Conservation (phyloP, 2,113 vertebrate species). For the Anolis sagrei region DNA sequence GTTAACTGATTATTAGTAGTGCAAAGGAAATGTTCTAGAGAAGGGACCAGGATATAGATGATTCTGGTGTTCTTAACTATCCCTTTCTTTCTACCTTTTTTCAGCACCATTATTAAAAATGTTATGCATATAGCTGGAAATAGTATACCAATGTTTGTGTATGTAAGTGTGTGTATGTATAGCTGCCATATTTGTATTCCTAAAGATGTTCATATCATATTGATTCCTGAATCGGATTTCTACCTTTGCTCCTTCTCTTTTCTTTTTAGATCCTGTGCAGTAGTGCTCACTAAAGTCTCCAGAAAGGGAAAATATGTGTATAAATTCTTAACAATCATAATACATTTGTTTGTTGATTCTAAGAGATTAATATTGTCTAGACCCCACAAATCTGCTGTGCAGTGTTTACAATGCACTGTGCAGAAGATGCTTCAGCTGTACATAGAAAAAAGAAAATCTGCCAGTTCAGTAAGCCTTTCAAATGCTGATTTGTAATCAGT, state of each 20-base stretch:
- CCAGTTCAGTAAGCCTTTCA: too few relatives aligned
- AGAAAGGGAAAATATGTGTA: background rate
- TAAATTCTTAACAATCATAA: background rate
- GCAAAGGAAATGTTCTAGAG: slow-evolving; percentile 3
- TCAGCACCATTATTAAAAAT: background rate
- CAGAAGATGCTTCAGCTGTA: too few relatives aligned
- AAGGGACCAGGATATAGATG: slow-evolving; percentile 2
- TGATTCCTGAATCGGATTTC: background rate
- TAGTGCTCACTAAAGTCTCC: background rate
- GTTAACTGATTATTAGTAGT: slow-evolving; percentile 23
- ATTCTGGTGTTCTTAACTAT: background rate
- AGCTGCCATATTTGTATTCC: background rate
- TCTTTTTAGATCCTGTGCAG: background rate
- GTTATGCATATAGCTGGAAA: too few relatives aligned
- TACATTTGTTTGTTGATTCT: background rate
- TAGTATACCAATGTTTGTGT: too few relatives aligned
- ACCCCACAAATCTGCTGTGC: too few relatives aligned
- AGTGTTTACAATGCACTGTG: too few relatives aligned
- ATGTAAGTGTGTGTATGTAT: too few relatives aligned
- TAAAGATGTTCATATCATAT: background rate
- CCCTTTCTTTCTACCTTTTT: background rate
- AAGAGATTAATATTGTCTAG: too few relatives aligned
- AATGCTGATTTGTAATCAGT: too few relatives aligned
- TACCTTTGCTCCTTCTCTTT: background rate
- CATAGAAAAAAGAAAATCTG: too few relatives aligned